Conservation (phyloP, 1,140 invertebrate species). For the Heliconius hermathena region DNA sequence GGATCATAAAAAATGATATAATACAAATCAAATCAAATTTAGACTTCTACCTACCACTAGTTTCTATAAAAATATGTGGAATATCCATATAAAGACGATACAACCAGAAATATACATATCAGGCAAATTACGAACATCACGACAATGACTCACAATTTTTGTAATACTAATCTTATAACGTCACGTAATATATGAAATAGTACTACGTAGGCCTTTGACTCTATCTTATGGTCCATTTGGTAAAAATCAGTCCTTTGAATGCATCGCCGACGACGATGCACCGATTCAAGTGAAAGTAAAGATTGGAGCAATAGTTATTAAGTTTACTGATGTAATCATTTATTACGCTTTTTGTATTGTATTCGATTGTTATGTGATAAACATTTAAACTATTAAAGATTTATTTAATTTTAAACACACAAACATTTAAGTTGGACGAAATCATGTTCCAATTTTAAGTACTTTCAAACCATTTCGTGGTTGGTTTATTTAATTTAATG, state of each 20-base stretch:
- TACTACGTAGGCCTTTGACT: slow-evolving; percentile 34
- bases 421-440: not conserved
- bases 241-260: slow-evolving; percentile 54
- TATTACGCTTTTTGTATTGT: slow-evolving; percentile 60
- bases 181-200: slow-evolving; percentile 38
- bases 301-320: slow-evolving; percentile 61
- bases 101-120: not conserved
- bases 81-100: not conserved
- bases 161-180: slow-evolving; percentile 31
- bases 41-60: not conserved
- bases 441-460: not conserved
- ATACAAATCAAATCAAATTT: no score
- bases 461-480: not conserved
- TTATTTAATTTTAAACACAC: not conserved
- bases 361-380: slow-evolving; percentile 39
- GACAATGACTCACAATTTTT: slow-evolving; percentile 23
- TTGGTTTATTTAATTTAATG: not conserved
- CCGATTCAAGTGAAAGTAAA: slow-evolving; percentile 63
- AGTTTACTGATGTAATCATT: slow-evolving; percentile 65
- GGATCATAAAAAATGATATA: no score
- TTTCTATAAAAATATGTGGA: not conserved
- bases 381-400: slow-evolving; percentile 21
- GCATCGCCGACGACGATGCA: slow-evolving; percentile 50
- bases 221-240: slow-evolving; percentile 45
- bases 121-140: slow-evolving; percentile 25